These are phyloP conservation scores for Ciconia nigra DNA, from an alignment of 2,797 vertebrate genomes.

Conservation along the genomic window DNA sequence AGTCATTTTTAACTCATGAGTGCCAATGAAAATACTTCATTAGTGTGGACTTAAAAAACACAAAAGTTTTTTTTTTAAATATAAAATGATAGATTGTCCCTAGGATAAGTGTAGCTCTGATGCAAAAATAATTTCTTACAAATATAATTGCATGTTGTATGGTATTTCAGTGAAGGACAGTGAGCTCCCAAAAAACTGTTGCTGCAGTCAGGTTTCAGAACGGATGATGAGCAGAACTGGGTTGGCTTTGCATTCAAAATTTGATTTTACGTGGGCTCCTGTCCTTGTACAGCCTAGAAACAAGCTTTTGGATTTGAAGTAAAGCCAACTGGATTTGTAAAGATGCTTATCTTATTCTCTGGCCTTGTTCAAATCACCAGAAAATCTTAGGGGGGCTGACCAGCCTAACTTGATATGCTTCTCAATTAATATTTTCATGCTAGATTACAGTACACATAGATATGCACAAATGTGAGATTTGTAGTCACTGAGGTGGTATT, in stretches of 20 bases:
- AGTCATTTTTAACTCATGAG: background rate
- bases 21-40: background rate
- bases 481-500: background rate
- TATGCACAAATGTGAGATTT: background rate
- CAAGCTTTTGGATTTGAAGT: slow-evolving; percentile 8
- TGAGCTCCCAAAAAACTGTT: background rate
- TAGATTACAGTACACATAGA: background rate
- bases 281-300: background rate
- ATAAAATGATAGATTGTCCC: background rate
- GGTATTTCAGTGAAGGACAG: background rate
- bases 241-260: slow-evolving; percentile 21
- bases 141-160: background rate
- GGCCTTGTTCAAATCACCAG: background rate
- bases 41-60: background rate
- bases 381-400: slow-evolving; percentile 25
- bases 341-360: slow-evolving; percentile 36
- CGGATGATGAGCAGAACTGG: slow-evolving; percentile 1
- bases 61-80: background rate
- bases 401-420: background rate
- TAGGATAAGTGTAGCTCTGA: background rate
- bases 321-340: slow-evolving; percentile 22
- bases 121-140: background rate
- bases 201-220: background rate
- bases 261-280: background rate
- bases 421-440: background rate